phyloP scores from a whole-genome alignment of 2,797 vertebrate species.

The Salarias fasciatus region DNA sequence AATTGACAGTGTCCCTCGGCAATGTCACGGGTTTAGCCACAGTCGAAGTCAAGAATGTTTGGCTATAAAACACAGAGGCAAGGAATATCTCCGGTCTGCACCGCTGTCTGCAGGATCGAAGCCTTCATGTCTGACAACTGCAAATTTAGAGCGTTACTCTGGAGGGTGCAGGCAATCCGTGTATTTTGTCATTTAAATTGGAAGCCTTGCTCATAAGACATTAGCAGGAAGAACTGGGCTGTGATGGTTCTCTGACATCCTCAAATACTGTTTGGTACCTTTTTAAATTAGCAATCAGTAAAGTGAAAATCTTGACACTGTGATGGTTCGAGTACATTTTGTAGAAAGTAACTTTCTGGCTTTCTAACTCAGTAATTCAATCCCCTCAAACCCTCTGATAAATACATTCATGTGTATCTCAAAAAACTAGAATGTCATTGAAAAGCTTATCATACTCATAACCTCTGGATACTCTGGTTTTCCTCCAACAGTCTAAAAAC shows the following conservation, averaged over 20 bases:
- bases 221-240: neutral
- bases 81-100: constrained; percentile 3
- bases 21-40: neutral
- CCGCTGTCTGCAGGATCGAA: constrained; percentile 5
- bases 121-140: neutral
- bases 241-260: neutral
- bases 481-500: too few species aligned
- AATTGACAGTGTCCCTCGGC: neutral
- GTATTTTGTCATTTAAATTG: neutral
- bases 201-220: neutral
- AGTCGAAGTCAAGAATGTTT: constrained; percentile 15
- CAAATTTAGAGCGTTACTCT: neutral
- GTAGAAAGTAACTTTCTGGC: neutral
- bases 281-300: neutral
- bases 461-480: too few species aligned
- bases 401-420: constrained; percentile 3
- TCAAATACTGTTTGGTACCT: neutral
- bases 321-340: constrained; percentile 7
- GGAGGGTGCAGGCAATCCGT: too few species aligned
- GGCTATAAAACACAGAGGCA: neutral
- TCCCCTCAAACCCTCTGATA: constrained; percentile 7
- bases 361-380: constrained; percentile 15
- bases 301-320: neutral
- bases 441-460: too few species aligned
- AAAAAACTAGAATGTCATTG: too few species aligned